Percentiles rank a stretch among this genome's conserved stretches.
These are phyloP conservation scores for Eupsilia transversa DNA, from an alignment of 2,888 invertebrate genomes.

Conservation along the genomic window DNA sequence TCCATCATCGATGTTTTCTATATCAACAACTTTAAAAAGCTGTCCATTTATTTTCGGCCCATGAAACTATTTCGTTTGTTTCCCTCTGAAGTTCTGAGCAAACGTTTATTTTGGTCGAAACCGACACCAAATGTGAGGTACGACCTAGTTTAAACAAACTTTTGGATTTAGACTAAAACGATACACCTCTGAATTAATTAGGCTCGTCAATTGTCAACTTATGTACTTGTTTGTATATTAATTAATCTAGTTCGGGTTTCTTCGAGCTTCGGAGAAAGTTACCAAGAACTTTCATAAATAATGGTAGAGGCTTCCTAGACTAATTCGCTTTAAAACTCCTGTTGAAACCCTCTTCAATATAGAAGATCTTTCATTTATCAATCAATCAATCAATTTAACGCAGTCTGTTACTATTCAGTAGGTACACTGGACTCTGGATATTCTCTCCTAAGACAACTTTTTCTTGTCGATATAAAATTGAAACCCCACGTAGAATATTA, in stretches of 20 bases:
- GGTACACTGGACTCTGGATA: no score
- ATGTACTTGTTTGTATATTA: no score
- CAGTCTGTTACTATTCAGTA: no score
- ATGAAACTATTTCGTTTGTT: conserved; percentile 26
- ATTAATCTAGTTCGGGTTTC: neutral
- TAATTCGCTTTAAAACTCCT: no score
- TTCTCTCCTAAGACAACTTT: no score
- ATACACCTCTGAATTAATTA: conserved; percentile 4
- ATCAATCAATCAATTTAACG: no score
- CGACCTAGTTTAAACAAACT: conserved; percentile 27
- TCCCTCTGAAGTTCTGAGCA: conserved; percentile 18
- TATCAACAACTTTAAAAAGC: conserved; percentile 2
- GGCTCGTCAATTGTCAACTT: neutral
- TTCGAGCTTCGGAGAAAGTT: neutral
- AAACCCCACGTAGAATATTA: no score
- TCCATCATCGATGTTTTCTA: neutral
- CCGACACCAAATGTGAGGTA: conserved; percentile 23
- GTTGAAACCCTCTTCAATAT: no score
- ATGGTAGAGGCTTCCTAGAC: neutral
- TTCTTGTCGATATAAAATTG: no score
- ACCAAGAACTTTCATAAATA: neutral
- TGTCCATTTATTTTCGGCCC: conserved; percentile 2
- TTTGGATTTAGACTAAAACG: conserved; percentile 18
- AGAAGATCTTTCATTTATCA: no score
- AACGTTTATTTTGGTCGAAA: conserved; percentile 34